Conservation (phyloP, 1,140 invertebrate species). For the Pinna nobilis region DNA sequence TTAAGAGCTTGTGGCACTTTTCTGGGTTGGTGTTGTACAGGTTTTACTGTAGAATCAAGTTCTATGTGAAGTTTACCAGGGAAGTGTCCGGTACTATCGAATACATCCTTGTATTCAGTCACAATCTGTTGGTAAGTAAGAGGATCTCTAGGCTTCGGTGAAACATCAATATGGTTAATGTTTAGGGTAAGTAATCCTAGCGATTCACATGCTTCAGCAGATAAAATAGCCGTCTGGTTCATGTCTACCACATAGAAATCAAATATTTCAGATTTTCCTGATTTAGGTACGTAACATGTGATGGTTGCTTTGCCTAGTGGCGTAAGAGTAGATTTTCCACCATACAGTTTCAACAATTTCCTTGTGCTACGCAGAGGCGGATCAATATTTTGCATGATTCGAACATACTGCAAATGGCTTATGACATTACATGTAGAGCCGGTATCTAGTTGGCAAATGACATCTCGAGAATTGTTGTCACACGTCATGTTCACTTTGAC, state of each 20-base stretch:
- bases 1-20: slow-evolving; percentile 58
- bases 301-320: not conserved
- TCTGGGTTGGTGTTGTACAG: slow-evolving; percentile 52
- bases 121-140: slow-evolving; percentile 6
- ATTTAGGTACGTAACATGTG: not conserved
- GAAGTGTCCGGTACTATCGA: slow-evolving; percentile 43
- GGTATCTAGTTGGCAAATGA: slow-evolving; percentile 23
- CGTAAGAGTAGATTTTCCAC: slow-evolving; percentile 6
- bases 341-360: slow-evolving; percentile 8
- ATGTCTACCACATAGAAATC: slow-evolving; percentile 7
- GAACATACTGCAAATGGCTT: no score
- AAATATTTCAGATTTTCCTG: not conserved
- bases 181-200: slow-evolving; percentile 2
- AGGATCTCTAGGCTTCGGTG: not conserved
- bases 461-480: not conserved
- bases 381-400: no score
- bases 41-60: slow-evolving; percentile 44
- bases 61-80: slow-evolving; percentile 51
- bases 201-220: no score
- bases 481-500: not conserved
- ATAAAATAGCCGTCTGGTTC: slow-evolving; percentile 10
- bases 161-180: not conserved
- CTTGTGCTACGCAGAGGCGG: no score
- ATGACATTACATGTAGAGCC: slow-evolving; percentile 24
- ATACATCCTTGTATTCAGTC: slow-evolving; percentile 44